phyloP scores from a whole-genome alignment of 2,797 vertebrate species.

The Tamandua tetradactyla region DNA sequence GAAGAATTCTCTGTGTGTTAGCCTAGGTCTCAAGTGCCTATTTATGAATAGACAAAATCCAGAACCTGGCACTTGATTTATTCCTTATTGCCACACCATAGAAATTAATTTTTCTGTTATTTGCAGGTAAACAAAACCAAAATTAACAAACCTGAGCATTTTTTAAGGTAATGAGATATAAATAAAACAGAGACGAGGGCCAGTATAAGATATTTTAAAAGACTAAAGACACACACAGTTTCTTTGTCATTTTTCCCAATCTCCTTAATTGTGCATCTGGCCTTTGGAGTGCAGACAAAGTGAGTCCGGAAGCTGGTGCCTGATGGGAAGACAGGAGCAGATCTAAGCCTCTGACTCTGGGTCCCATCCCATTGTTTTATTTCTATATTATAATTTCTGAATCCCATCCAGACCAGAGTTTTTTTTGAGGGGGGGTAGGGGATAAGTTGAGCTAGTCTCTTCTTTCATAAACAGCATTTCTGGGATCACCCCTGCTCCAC shows the following conservation, averaged over 20 bases:
- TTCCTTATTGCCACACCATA: not conserved
- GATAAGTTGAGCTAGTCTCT: no score
- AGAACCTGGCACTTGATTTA: not conserved
- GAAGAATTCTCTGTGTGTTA: not conserved
- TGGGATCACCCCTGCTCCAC: no score
- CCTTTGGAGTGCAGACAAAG: not conserved
- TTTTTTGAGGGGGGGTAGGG: no score
- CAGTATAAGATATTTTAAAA: not conserved
- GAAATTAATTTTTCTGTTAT: not conserved
- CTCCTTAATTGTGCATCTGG: not conserved
- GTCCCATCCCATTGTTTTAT: not conserved
- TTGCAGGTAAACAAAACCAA: not conserved
- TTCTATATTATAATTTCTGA: not conserved
- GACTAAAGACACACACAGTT: not conserved
- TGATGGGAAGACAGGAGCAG: not conserved
- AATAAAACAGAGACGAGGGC: not conserved
- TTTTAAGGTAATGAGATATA: no score
- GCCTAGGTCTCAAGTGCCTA: not conserved
- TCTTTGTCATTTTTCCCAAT: not conserved
- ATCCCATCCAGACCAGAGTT: not conserved
- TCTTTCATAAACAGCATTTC: no score
- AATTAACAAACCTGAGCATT: slow-evolving; percentile 10
- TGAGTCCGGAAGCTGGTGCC: no score
- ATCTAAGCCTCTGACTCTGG: not conserved
- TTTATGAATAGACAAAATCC: not conserved